Evolutionary conservation across 1,140 invertebrate species (phyloP).

Genomic region (Bacillus rossius): DNA sequence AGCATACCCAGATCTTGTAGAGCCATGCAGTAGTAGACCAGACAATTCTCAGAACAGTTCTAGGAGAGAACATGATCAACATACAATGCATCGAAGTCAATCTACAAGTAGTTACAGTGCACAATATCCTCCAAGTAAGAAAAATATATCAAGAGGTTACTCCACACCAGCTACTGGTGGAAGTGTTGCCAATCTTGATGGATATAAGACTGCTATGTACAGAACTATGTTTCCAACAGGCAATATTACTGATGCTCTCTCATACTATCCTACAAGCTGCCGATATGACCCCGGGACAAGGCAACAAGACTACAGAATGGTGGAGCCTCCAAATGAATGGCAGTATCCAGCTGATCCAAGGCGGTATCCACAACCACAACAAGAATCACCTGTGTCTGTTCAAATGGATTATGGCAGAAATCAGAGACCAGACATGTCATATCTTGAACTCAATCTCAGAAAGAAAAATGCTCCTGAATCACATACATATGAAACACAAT

Average conservation of each 20-base stretch:
- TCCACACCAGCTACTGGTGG: conserved; percentile 39
- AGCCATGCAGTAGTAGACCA: conserved; percentile 53
- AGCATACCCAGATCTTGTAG: conserved; percentile 56
- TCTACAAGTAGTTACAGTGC: conserved; percentile 12
- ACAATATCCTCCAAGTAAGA: background rate
- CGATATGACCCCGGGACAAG: conserved; percentile 24
- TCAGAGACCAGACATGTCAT: conserved; percentile 11
- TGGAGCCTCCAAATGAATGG: conserved; percentile 47
- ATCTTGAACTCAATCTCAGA: conserved; percentile 39
- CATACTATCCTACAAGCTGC: conserved; percentile 66
- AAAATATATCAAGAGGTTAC: conserved; percentile 40
- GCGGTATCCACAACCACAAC: background rate
- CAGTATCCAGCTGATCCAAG: conserved; percentile 42
- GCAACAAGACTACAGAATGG: conserved; percentile 43
- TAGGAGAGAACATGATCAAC: conserved; percentile 4
- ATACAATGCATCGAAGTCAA: conserved; percentile 12
- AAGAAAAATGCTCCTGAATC: conserved; percentile 41
- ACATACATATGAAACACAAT: background rate
- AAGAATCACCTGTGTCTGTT: too few species aligned
- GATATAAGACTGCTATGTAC: conserved; percentile 57
- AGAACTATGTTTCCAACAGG: conserved; percentile 61
- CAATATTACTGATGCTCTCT: conserved; percentile 67
- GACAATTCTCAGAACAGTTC: conserved; percentile 8
- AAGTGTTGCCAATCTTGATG: conserved; percentile 54
- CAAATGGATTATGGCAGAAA: conserved; percentile 10